Base-by-base conservation (phyloP, 1,140 invertebrate species). In the Cotesia glomerata region DNA sequence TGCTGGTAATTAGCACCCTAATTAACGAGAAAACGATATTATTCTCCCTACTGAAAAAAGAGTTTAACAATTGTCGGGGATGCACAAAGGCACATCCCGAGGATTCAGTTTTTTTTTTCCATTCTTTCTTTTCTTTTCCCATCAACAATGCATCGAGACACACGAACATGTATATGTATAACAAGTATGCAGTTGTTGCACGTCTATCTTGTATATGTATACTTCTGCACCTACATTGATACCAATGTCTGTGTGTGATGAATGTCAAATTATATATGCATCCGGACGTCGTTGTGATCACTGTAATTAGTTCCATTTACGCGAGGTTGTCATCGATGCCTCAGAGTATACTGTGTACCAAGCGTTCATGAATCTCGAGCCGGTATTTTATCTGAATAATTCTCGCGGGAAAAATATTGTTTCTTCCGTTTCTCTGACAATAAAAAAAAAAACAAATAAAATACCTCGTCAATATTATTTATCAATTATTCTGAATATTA, bases 271-370 rank as follows among this genome's bases (percentile, higher is more conserved):
- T 80, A 77, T 76, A 82, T 79, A 76, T 74, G 74, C 68, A 75
- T 35, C 13, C 65, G 45, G 8, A 36, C 67, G 54, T 74, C 68
- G 77, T 76, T 77, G 75, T 76, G 69, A 79, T 80, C 77, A 78
- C 79, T 79, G 76, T 81, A 81, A 82, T 82, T 80, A 82, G 78
- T 82, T 77, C 74, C 75, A 79, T 79, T 79, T 80, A 75, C 64
- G 71, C 64, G 71, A 72, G 64, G 63, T 70, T 69, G 75, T 14
- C 58, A 54, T 62, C 73, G 35, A 36, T 45, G 16, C 39, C 35
- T 16, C 16, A 36, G 9, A 58, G 18, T 58, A 16, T 16, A n/a
- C 18, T 18, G 51, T 11, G 54, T 69, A 66, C 49, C 18, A 18
- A 66, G 4, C 56, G 8, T 54, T 58, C 8, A 18, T 58, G 66